Evolutionary conservation across 2,888 invertebrate species (phyloP).

Genomic region (Ceraclea dissimilis): DNA sequence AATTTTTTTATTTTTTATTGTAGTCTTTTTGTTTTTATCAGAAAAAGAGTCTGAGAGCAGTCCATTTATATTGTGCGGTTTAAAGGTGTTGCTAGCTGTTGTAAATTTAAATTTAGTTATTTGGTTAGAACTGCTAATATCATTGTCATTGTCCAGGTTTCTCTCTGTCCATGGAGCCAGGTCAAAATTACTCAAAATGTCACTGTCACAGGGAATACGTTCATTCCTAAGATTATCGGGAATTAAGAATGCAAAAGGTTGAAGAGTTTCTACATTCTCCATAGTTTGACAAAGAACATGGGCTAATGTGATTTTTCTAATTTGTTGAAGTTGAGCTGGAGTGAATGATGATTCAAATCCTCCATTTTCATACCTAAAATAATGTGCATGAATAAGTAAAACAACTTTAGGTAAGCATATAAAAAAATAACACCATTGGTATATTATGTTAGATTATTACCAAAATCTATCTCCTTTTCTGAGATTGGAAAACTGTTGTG

Average conservation of each 20-base stretch:
- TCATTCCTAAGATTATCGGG: conserved; percentile 53
- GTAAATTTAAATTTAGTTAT: conserved; percentile 14
- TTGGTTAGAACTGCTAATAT: conserved; percentile 27
- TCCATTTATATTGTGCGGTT: conserved; percentile 4
- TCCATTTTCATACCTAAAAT: conserved; percentile 65
- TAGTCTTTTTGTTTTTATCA: conserved; percentile 7
- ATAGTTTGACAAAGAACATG: conserved; percentile 65
- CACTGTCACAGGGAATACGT: conserved; percentile 50
- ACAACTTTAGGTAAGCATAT: conserved; percentile 9
- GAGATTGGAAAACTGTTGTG: conserved; percentile 73
- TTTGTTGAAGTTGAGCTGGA: conserved; percentile 65
- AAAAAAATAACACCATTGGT: background rate
- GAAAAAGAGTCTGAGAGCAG: conserved; percentile 6
- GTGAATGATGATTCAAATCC: conserved; percentile 68
- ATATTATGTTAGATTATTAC: conserved; percentile 33
- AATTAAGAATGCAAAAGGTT: conserved; percentile 63
- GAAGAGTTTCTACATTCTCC: conserved; percentile 57
- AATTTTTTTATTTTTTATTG: conserved; percentile 8
- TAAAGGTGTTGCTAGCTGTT: conserved; percentile 6
- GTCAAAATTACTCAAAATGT: conserved; percentile 50
- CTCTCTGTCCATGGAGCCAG: conserved; percentile 56
- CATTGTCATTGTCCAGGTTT: conserved; percentile 28
- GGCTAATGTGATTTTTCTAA: conserved; percentile 62
- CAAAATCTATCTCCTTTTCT: conserved; percentile 74
- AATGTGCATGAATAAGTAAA: conserved; percentile 15